Evolutionary conservation across 1,140 invertebrate genomes (phyloP), one percentile per base, ranked within the genome.

Genomic region (Saccostrea cuccullata): DNA sequence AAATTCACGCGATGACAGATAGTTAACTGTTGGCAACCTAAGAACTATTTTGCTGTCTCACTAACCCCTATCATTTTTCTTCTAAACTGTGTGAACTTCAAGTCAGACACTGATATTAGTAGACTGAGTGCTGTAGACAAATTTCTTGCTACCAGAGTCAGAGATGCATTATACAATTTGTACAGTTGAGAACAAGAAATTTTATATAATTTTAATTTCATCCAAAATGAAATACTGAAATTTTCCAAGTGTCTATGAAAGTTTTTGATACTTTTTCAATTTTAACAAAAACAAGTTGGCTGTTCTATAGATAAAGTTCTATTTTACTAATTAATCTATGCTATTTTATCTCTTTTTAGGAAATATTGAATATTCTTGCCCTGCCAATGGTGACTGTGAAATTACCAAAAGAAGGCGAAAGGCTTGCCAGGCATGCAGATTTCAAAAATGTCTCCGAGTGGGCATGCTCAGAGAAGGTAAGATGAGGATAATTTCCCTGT

Each of bases 361-460:
- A 92, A 99, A 99, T 95, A 99, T 99, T 93, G 98, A 99, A 94
- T 99, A 99, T 95, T 98, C 98, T 0, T 99, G 99, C 96, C 98
- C 99, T n/a, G 98, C 98, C 5, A 97, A 97, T 83, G 98, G 98
- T 93, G 98, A 99, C 94, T 99, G 99, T 95, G 98, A 99, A 96
- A 99, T 99, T 91, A 99, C 99, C 95, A 99, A 99, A 95, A 96
- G 98, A 90, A 96, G 98, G 88, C 96, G 98, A 88, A 99, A 99
- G 96, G 98, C 98, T 11, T 99, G 98, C 94, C 98, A 99, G 94
- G 98, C 98, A 26, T 99, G 96, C 94, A 91, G 96, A 12, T 99
- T 99, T 96, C 97, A 99, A 94, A 99, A 99, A 96, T 99, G 99
- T 95, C 96, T 99, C 89, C 96, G 97, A 90, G 98, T 99, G 93